Evolutionary conservation across 2,797 vertebrate species (phyloP), one percentile per base, ranked within the genome.

Genomic region (Hemibagrus guttatus): DNA sequence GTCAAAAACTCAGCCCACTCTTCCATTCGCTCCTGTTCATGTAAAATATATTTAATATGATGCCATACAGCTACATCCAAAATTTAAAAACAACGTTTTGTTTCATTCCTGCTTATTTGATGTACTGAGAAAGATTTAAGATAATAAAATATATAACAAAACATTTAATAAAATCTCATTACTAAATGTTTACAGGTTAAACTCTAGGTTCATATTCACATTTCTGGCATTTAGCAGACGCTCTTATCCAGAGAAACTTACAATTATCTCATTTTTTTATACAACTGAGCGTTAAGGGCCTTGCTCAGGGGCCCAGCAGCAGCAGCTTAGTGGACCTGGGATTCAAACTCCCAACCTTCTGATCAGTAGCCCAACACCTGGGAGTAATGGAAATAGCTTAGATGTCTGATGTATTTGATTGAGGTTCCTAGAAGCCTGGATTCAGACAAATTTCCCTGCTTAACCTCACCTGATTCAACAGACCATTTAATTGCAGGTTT

Each of bases 31-130:
- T 42, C 42, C 61, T 66, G 49, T 79, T 85, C 46, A 56, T 39
- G 46, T 46, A 26, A 54, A 11, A 74, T 39, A 54, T 46, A 56
- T 17, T 54, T 63, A 66, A 85, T 12, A 8, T 61, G 83, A 69
- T 46, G 35, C 35, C 35, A 74, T 42, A 2, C 12, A 59, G 66
- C 46, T 54, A 58, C 23, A 31, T 85, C 12, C 35, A 52, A 1
- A 66, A 11, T 78, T 17, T 76, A 68, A 69, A 26, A 85, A 58
- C 17, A 76, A 6, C 49, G 46, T 42, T 61, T 71, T 82, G 54
- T 72, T 75, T 54, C 21, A 42, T 66, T 83, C 69, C 39, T 56
- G 17, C 79, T 84, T 84, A 69, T 84, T 8, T 79, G 39, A 28
- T 72, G 26, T 61, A 72, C 74, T 81, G 35, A 23, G 14, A 79